phyloP scores from a whole-genome alignment of 2,113 vertebrate species.

The Eulemur macaco region DNA sequence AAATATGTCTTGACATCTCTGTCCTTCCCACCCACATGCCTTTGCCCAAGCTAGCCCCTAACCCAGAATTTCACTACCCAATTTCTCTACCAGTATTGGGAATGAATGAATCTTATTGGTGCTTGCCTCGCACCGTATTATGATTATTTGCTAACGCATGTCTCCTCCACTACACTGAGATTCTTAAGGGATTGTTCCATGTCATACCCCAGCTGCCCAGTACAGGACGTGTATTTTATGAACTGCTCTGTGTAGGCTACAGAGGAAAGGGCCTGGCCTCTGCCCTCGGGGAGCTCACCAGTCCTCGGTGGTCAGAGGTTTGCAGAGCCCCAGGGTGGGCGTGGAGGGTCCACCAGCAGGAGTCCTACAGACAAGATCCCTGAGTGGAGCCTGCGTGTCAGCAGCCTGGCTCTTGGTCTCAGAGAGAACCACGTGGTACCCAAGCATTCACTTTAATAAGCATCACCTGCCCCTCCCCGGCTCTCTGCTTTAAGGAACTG shows the following conservation, averaged over 20 bases:
- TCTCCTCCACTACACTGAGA: not conserved
- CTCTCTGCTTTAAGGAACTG: not conserved
- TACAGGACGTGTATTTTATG: not conserved
- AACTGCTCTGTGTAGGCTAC: not conserved
- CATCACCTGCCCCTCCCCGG: not conserved
- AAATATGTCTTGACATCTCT: not conserved
- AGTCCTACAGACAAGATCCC: rapidly evolving
- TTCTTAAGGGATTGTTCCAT: not conserved
- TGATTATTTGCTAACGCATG: not conserved
- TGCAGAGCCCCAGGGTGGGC: not conserved
- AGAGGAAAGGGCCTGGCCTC: not conserved
- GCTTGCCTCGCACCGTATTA: rapidly evolving
- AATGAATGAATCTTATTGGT: not conserved
- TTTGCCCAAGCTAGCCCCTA: not conserved
- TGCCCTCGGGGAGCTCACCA: not conserved
- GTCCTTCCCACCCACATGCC: not conserved
- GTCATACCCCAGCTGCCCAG: not conserved
- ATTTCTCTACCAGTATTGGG: not conserved
- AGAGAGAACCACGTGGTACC: not conserved
- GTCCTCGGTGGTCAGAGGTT: not conserved
- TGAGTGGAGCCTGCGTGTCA: not conserved
- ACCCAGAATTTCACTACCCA: not conserved
- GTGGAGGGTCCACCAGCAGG: rapidly evolving
- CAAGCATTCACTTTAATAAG: not conserved
- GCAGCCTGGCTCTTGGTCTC: not conserved